A percentile compares a stretch with the other conserved stretches of the same genome.
phyloP scores from a whole-genome alignment of 2,113 vertebrate species.

The Phalacrocorax carbo region DNA sequence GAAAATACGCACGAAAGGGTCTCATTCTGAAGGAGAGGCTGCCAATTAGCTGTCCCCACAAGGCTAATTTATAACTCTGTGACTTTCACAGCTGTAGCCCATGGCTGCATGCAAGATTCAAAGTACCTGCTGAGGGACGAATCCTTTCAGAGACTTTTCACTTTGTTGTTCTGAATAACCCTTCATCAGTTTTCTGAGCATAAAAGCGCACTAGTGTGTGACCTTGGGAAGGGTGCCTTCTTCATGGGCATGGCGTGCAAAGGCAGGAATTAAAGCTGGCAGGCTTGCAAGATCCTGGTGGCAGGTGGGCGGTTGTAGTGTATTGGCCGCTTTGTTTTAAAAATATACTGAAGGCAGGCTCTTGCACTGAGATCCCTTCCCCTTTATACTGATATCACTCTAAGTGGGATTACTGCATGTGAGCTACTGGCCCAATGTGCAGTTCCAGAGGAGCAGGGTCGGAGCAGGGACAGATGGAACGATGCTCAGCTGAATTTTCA shows the following conservation, averaged over 20 bases:
- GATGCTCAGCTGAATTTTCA: background rate
- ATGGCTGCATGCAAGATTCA: background rate
- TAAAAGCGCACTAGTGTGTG: background rate
- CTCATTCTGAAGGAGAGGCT: background rate
- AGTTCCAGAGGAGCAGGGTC: background rate
- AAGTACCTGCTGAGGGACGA: background rate
- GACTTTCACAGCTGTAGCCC: background rate
- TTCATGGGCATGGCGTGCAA: fast-evolving
- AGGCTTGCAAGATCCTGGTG: background rate
- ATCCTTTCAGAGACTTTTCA: background rate
- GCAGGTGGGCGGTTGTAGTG: background rate
- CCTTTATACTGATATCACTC: background rate
- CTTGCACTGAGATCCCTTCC: background rate
- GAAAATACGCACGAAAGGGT: background rate
- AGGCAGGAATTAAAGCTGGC: background rate
- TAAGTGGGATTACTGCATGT: background rate
- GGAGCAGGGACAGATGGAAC: background rate
- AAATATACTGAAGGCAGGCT: background rate
- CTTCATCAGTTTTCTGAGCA: background rate
- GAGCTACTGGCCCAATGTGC: background rate
- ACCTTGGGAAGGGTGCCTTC: background rate
- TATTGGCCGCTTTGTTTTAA: background rate
- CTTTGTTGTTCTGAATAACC: background rate
- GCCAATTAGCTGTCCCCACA: background rate
- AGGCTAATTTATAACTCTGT: background rate